A percentile compares a stretch with the other conserved stretches of the same genome.
phyloP scores from a whole-genome alignment of 2,113 vertebrate species.

The Engystomops pustulosus region DNA sequence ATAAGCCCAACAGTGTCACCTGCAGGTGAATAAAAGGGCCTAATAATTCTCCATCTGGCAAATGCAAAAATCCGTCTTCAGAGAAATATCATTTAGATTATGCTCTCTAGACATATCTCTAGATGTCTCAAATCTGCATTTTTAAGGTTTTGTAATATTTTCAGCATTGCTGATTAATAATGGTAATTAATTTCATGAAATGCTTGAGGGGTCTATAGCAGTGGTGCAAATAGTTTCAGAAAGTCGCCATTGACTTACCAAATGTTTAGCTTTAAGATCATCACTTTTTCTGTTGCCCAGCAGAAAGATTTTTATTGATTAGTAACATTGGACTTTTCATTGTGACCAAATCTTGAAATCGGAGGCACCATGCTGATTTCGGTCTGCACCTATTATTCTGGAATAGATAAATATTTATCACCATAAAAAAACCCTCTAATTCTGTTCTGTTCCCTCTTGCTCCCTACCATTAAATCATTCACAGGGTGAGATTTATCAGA shows the following conservation, averaged over 20 bases:
- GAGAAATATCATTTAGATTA: conserved; percentile 36
- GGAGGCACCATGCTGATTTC: no score
- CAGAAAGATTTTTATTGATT: no score
- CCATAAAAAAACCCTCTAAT: no score
- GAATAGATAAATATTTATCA: no score
- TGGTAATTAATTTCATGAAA: conserved; percentile 4
- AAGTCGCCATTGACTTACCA: not conserved
- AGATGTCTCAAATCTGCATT: not conserved
- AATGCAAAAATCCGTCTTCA: conserved; percentile 11
- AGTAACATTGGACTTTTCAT: no score
- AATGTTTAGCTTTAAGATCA: not conserved
- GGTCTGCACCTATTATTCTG: no score
- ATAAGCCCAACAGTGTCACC: conserved; percentile 73
- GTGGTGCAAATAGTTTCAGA: not conserved
- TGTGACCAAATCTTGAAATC: no score
- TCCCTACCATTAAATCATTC: no score
- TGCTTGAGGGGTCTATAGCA: not conserved
- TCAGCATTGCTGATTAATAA: conserved; percentile 12
- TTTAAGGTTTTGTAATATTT: not conserved
- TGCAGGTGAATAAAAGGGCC: conserved; percentile 67
- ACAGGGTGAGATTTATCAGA: no score
- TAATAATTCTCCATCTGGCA: conserved; percentile 50
- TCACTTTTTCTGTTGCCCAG: not conserved
- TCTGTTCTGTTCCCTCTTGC: no score
- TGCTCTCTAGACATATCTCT: conserved; percentile 15